Base-by-base conservation (phyloP, 2,797 vertebrate species). In the Coluber constrictor region DNA sequence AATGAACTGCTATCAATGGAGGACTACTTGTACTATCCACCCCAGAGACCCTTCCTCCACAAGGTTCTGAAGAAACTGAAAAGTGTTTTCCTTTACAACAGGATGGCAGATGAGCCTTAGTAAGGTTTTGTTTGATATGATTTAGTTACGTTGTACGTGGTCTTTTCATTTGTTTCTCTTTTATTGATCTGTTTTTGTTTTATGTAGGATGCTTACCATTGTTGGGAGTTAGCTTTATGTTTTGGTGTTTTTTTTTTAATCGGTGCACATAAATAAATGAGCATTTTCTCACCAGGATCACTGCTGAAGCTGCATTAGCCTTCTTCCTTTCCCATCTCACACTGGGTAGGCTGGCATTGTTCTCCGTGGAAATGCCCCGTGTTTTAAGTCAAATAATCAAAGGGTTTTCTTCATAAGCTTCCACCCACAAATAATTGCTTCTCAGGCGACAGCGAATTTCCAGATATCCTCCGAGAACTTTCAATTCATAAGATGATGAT, bases 351-450 rank as follows among this genome's bases (percentile, higher is more conserved):
- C 8, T 86, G n/a, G 20, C 23, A 11, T 27, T 60, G 4, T 83
- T 93, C 56, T n/a, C 87, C 87, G 83, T 89, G 57, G 89, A 32
- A 74, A 66, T 3, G 20, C 93, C 91, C 91, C 57, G 91, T 70
- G 94, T 92, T 90, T 66, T 92, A 92, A 90, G 57, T 83, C 61
- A 5, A 10, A 47, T 56, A 10, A 92, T 93, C 0, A 11, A 90
- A 90, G 16, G 57, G 87, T 86, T 10, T 55, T 59, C 89, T 91
- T 90, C 0, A 27, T 5, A 54, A 86, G 51, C 37, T 59, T 88
- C 51, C 20, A 47, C 27, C 23, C 5, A 8, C 16, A 37, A 92
- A 92, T 32, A 23, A 57, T 63, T 89, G 20, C 90, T 56, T 92
- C 61, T 83, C 0, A 0, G 63, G 32, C 92, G 47, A 88, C 61